Percentiles rank a stretch among this genome's conserved stretches.
Evolutionary conservation across 2,113 vertebrate species (phyloP).

Genomic region (Triplophysa dalaica): DNA sequence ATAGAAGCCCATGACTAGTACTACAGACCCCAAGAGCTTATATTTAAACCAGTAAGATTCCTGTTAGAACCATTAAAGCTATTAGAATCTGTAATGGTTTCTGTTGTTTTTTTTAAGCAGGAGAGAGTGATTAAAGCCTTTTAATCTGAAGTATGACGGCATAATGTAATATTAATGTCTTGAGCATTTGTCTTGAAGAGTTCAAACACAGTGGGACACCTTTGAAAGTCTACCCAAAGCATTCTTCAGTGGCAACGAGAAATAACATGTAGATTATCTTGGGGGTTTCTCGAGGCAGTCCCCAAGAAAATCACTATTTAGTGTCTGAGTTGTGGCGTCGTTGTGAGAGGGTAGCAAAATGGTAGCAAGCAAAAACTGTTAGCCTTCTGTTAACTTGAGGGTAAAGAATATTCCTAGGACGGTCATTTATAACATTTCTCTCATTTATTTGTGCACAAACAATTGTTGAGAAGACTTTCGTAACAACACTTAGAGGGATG

Average conservation of each 20-base stretch:
- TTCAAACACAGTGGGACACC: slow-evolving; percentile 9
- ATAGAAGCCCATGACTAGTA: no score
- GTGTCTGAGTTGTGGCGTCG: background rate
- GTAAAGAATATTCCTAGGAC: background rate
- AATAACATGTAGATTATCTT: slow-evolving; percentile 8
- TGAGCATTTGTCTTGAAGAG: slow-evolving; percentile 6
- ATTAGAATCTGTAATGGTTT: background rate
- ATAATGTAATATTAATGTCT: slow-evolving; percentile 38
- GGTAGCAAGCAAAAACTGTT: background rate
- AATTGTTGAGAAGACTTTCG: background rate
- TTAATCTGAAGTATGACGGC: background rate
- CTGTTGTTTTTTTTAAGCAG: background rate
- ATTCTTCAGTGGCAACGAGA: slow-evolving; percentile 10
- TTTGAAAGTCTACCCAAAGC: slow-evolving; percentile 8
- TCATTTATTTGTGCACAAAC: slow-evolving; percentile 6
- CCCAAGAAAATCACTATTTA: background rate
- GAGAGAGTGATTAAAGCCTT: slow-evolving; percentile 20
- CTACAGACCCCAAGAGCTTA: no score
- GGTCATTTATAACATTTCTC: background rate
- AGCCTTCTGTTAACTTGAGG: background rate
- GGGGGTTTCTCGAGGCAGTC: slow-evolving; percentile 1
- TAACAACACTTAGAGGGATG: slow-evolving; percentile 14
- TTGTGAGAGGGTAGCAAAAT: background rate
- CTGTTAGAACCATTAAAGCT: no score
- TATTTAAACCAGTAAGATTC: no score